A percentile compares a stretch with the other conserved stretches of the same genome.
phyloP scores from a whole-genome alignment of 2,113 vertebrate species.

The Hippocampus guttulatus region DNA sequence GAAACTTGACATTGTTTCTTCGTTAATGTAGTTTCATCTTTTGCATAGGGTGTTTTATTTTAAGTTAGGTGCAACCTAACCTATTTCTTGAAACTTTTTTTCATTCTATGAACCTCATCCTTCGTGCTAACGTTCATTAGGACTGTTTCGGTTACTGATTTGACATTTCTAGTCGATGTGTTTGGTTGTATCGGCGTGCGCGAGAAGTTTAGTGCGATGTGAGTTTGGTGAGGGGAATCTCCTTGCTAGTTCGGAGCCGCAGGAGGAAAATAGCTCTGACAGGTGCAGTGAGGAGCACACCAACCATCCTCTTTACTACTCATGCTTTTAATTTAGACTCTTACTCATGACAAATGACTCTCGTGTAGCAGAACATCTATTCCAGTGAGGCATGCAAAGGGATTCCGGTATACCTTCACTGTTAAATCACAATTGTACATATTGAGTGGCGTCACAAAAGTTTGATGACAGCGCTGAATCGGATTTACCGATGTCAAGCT shows the following conservation, averaged over 20 bases:
- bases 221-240: slow-evolving; percentile 64
- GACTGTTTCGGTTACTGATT: slow-evolving; percentile 13
- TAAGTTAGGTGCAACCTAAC: neutral
- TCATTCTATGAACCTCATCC: neutral
- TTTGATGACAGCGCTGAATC: neutral
- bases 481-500: slow-evolving; percentile 14
- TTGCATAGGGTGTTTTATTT: neutral
- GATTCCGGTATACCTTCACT: neutral
- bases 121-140: neutral
- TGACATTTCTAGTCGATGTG: slow-evolving; percentile 10
- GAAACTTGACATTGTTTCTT: slow-evolving; percentile 8
- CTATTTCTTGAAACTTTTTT: neutral
- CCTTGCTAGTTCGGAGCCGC: slow-evolving; percentile 47
- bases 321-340: slow-evolving; percentile 65
- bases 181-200: slow-evolving; percentile 10
- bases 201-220: slow-evolving; percentile 25
- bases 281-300: slow-evolving; percentile 55
- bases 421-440: neutral
- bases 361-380: slow-evolving; percentile 2
- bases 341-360: slow-evolving; percentile 47
- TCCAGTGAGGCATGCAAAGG: neutral
- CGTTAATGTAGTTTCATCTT: neutral
- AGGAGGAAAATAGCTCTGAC: slow-evolving; percentile 54
- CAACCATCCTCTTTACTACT: slow-evolving; percentile 38
- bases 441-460: neutral